A percentile compares a stretch with the other conserved stretches of the same genome.
phyloP scores from a whole-genome alignment of 2,888 invertebrate species.

The Chirona hameri region DNA sequence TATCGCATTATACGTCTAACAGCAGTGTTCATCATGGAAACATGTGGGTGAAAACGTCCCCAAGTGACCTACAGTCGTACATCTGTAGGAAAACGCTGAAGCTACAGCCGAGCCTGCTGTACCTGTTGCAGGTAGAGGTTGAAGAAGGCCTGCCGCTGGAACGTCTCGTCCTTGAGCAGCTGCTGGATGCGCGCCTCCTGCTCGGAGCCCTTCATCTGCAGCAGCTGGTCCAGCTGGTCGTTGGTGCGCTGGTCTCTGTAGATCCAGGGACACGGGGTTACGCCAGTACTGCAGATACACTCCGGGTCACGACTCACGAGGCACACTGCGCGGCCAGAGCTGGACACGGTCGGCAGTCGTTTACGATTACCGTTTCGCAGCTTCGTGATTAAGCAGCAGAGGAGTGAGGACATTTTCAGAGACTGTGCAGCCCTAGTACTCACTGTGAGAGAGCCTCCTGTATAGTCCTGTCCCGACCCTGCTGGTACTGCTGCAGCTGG shows the following conservation, averaged over 20 bases:
- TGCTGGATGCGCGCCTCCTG: slow-evolving; percentile 59
- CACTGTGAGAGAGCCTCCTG: not conserved
- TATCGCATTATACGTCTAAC: too few species aligned
- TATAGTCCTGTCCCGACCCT: not conserved
- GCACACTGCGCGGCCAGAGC: too few species aligned
- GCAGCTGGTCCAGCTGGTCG: slow-evolving; percentile 1
- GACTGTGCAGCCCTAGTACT: not conserved
- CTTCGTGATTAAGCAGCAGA: too few species aligned
- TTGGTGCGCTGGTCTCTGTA: not conserved
- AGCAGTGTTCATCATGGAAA: too few species aligned
- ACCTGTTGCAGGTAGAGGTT: slow-evolving; percentile 53
- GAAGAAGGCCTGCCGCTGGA: slow-evolving; percentile 69
- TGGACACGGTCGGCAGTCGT: too few species aligned
- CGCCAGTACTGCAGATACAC: too few species aligned
- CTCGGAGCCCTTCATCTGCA: slow-evolving; percentile 43
- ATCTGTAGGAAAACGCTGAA: too few species aligned
- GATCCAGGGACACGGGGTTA: not conserved
- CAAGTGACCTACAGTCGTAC: too few species aligned
- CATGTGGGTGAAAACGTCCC: too few species aligned
- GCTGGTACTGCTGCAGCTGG: not conserved
- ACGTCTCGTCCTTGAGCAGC: slow-evolving; percentile 63
- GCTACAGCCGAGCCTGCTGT: not conserved
- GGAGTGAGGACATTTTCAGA: too few species aligned
- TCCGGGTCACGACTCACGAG: too few species aligned
- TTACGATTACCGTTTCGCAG: too few species aligned